phyloP scores from a whole-genome alignment of 2,113 vertebrate species.

The Eurypyga helias region DNA sequence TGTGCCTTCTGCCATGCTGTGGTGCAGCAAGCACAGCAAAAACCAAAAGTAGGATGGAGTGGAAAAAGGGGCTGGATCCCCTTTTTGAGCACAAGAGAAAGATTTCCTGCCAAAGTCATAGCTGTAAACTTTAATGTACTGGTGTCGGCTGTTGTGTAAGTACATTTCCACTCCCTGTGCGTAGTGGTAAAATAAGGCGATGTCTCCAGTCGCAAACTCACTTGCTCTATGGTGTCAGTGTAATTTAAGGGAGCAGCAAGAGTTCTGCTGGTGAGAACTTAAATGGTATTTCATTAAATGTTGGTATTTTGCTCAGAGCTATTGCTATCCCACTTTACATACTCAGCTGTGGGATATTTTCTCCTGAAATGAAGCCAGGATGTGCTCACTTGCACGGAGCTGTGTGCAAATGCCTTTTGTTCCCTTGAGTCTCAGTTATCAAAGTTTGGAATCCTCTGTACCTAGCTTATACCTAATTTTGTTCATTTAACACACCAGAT shows the following conservation, averaged over 20 bases:
- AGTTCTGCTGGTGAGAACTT: not conserved
- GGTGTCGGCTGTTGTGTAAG: not conserved
- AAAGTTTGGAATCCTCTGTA: not conserved
- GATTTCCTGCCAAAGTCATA: not conserved
- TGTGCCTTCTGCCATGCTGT: accelerated
- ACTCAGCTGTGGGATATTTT: constrained; percentile 17
- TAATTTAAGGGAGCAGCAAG: not conserved
- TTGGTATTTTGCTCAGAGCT: not conserved
- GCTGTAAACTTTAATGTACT: not conserved
- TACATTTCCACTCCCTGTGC: not conserved
- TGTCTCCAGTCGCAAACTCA: not conserved
- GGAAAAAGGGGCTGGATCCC: not conserved
- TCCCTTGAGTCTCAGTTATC: not conserved
- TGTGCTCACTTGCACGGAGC: not conserved
- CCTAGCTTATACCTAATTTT: not conserved
- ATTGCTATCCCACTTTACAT: not conserved
- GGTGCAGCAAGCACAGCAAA: not conserved
- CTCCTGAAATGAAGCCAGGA: constrained; percentile 17
- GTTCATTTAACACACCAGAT: not conserved
- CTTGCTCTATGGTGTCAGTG: not conserved
- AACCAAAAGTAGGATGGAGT: not conserved
- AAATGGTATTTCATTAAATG: not conserved
- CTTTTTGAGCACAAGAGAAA: not conserved
- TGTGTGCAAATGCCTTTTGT: not conserved
- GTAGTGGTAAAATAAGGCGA: not conserved